A percentile compares a stretch with the other conserved stretches of the same genome.
phyloP scores from a whole-genome alignment of 1,140 invertebrate species.

The Agrilus planipennis region DNA sequence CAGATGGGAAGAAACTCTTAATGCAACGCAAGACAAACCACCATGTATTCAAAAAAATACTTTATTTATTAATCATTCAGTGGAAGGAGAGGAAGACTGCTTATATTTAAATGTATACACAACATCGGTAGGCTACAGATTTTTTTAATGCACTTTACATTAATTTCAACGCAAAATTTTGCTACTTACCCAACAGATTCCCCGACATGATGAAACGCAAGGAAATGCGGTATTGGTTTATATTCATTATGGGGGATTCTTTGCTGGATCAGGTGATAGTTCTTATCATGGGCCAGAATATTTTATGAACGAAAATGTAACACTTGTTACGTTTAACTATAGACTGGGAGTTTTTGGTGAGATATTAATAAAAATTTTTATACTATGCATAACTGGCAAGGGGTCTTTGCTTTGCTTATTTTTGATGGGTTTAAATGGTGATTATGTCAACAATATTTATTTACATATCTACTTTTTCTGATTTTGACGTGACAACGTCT shows the following conservation, averaged over 20 bases:
- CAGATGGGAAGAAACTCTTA: slow-evolving; percentile 43
- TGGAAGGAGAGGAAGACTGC: slow-evolving; percentile 37
- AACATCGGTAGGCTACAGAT: slow-evolving; percentile 22
- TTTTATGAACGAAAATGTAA: slow-evolving; percentile 46
- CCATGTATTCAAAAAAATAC: slow-evolving; percentile 57
- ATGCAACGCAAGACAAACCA: slow-evolving; percentile 46
- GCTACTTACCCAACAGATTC: not conserved
- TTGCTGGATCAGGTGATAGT: slow-evolving; percentile 29
- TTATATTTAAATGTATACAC: slow-evolving; percentile 39
- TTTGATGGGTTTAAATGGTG: too few relatives aligned
- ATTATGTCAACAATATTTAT: too few relatives aligned
- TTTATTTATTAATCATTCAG: slow-evolving; percentile 15
- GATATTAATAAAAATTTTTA: slow-evolving; percentile 1
- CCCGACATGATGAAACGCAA: too few relatives aligned
- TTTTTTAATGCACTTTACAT: not conserved
- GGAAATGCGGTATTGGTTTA: slow-evolving; percentile 51
- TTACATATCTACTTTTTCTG: slow-evolving; percentile 1
- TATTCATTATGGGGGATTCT: slow-evolving; percentile 51
- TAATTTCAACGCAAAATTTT: not conserved
- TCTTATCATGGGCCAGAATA: slow-evolving; percentile 42
- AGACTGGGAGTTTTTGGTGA: slow-evolving; percentile 54
- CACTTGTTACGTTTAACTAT: slow-evolving; percentile 68
- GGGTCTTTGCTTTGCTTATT: too few relatives aligned
- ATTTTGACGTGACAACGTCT: too few relatives aligned
- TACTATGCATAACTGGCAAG: too few relatives aligned